phyloP scores from a whole-genome alignment of 2,113 vertebrate genomes.

The Corythaeola cristata region DNA sequence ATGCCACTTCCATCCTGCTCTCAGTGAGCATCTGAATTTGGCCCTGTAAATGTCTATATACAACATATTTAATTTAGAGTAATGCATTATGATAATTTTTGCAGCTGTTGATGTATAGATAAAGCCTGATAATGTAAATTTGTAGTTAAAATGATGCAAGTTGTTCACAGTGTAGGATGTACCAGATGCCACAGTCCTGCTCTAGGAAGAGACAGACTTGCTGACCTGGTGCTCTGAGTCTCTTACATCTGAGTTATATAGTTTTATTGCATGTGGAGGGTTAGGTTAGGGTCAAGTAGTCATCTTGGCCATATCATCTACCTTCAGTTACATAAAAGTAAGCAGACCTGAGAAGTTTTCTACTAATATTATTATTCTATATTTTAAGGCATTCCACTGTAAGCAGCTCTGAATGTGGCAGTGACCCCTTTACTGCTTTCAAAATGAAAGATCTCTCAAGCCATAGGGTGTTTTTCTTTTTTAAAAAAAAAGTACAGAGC shows the following conservation, averaged over 20 bases:
- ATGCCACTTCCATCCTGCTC: not conserved
- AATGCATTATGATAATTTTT: not conserved
- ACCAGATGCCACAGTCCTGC: not conserved
- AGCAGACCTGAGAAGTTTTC: not conserved
- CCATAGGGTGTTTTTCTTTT: not conserved
- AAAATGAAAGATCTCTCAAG: conserved; percentile 50
- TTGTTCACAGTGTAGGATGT: not conserved
- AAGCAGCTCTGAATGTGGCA: not conserved
- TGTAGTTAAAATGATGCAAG: not conserved
- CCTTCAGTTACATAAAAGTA: not conserved
- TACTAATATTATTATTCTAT: not conserved
- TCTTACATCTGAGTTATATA: not conserved
- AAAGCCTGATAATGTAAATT: not conserved
- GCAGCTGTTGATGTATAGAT: not conserved
- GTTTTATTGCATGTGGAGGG: not conserved
- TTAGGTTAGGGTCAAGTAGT: not conserved
- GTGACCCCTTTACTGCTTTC: conserved; percentile 51
- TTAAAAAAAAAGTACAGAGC: not conserved
- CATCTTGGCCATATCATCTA: not conserved
- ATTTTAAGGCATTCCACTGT: conserved; percentile 45
- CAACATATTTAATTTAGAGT: not conserved
- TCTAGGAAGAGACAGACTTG: not conserved
- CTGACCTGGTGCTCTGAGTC: not conserved
- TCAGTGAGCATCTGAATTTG: not conserved
- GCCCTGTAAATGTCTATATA: not conserved